Evolutionary conservation across 2,888 invertebrate species (phyloP), one percentile per base, ranked within the genome.

Genomic region (Tachina lurida): DNA sequence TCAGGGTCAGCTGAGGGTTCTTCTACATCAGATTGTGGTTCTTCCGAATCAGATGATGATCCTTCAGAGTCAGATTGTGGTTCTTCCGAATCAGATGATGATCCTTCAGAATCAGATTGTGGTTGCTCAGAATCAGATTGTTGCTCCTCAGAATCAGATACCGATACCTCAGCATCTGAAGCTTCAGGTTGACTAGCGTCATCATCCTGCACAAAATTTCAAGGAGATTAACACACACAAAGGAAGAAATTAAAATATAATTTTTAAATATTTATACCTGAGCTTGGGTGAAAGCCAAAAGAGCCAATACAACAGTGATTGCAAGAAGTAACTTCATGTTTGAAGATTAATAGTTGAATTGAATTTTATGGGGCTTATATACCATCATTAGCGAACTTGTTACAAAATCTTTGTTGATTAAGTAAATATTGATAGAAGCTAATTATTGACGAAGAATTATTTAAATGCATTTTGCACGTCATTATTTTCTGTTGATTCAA

Each of bases 321-420:
- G 54, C 39, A 43, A 79, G 9, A 3, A 63, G 22, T 19, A 62
- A 62, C 49, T 63, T 71, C 54, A 71, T 79, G 17, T 8, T 78
- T 19, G 3, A 39, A 45, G 13, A 17, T 13, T 60, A 31, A 39
- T 31, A 39, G 10, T n/a, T 47, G 10, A 39, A 58, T 9, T 47
- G 0, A 47, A 8, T 60, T 31, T 10, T 15, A 10, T 39, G n/a
- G 31, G 12, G n/a, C 43, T 58, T 71, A 71, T 58, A 71, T 71
- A 71, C 10, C 56, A 22, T 45, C 45, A 0, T 5, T 39, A 12
- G 12, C 13, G 5, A 19, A 43, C 8, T 5, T 17, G 5, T 19
- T 45, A 45, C 4, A 17, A 63, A 31, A 13, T 19, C 31, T 2
- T 31, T 31, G 31, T 31, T 31, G 4, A 31, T 31, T 31, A 31